These are phyloP conservation scores for Anabacerthia variegaticeps DNA, from an alignment of 2,797 vertebrate species.

Conservation along the genomic window DNA sequence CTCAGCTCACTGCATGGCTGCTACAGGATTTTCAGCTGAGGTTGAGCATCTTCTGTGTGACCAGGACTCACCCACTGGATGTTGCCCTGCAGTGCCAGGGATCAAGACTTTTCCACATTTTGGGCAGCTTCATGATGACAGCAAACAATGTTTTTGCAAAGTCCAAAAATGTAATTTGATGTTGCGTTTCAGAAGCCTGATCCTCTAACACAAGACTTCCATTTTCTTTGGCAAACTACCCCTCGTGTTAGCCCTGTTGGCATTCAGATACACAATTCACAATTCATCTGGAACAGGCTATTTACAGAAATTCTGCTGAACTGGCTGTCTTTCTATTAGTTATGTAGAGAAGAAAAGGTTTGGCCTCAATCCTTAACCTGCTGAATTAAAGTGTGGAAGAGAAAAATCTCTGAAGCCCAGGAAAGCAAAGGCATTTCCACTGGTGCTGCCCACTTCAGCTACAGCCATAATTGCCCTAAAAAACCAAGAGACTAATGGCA, in stretches of 20 bases:
- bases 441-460: neutral
- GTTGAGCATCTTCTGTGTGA: neutral
- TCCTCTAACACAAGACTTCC: neutral
- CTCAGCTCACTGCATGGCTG: neutral
- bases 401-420: conserved; percentile 2
- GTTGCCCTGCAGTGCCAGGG: neutral
- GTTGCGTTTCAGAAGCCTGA: neutral
- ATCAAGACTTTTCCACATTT: neutral
- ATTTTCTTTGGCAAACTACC: neutral
- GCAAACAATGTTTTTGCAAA: neutral
- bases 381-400: conserved; percentile 20
- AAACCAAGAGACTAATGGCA: neutral
- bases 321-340: conserved; percentile 21
- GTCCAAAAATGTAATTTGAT: neutral
- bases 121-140: neutral
- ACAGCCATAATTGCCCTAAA: neutral
- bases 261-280: neutral
- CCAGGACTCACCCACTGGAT: neutral
- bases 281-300: conserved; percentile 25
- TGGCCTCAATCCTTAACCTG: conserved; percentile 37
- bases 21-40: neutral
- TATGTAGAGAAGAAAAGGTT: conserved; percentile 10
- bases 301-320: conserved; percentile 48
- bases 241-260: neutral
- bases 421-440: neutral